Evolutionary conservation across 2,888 invertebrate species (phyloP), one percentile per base, ranked within the genome.

Genomic region (Cataglyphis livida): DNA sequence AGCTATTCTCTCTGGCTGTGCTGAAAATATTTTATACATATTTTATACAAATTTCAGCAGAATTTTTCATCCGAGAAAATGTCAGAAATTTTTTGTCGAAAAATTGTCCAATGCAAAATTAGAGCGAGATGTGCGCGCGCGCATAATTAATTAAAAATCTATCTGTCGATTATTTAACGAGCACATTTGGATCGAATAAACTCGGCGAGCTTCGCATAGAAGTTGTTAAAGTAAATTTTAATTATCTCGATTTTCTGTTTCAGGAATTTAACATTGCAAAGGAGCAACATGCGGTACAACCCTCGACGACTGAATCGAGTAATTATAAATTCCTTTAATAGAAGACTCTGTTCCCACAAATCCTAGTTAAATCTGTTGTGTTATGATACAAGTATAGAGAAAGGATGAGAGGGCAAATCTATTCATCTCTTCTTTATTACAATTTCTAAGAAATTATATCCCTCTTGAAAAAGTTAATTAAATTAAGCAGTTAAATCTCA

Each of bases 191-290:
- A 76, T 76, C 28, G 38, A 54, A 65, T 65, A 76, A 65, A 54
- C 38, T 51, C 54, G n/a, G 21, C 32, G 21, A 10, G 41, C 10
- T 25, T 21, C 41, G 54, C 32, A 41, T 41, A 10, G 18, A 28
- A 3, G n/a, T 57, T 51, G 28, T 65, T 75, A 70, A 68, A 32
- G 21, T n/a, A 7, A 71, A 59, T 35, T 71, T 18, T 78, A 71
- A 66, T 66, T 18, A 57, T 3, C 15, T 10, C 9, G 18, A 57
- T 44, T 78, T 84, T 65, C 48, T 78, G 44, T 94, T 95, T 0
- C 94, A 97, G 97, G 96, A 97, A 92, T 96, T 96, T 90, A 96
- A 96, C 91, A 95, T 97, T 73, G 95, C 96, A 65, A 96, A 96
- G 92, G 97, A 97, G 91, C 96, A 96, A 65, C 96, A 96, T 85